phyloP scores from a whole-genome alignment of 1,140 invertebrate species.

The Pogonomyrmex californicus region DNA sequence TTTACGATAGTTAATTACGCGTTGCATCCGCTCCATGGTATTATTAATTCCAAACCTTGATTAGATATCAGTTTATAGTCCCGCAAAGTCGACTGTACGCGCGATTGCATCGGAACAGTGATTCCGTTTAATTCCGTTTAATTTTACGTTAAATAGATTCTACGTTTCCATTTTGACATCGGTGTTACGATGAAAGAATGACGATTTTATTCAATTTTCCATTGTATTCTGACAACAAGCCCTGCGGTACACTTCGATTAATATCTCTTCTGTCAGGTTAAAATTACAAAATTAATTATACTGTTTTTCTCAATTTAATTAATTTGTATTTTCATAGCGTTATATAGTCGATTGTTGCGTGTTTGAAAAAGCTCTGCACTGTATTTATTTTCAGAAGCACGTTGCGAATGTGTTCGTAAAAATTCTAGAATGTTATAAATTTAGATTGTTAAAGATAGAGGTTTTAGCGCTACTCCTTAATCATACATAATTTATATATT shows the following conservation, averaged over 20 bases:
- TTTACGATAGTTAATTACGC: conserved; percentile 29
- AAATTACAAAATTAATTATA: conserved; percentile 29
- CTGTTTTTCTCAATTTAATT: neutral
- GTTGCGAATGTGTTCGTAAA: neutral
- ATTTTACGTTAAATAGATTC: neutral
- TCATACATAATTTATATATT: no score
- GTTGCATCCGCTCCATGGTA: neutral
- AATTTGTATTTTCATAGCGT: neutral
- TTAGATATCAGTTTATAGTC: neutral
- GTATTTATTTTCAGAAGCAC: neutral
- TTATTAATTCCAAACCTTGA: conserved; percentile 24
- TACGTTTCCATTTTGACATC: neutral
- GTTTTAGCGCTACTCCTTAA: no score
- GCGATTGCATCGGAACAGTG: neutral
- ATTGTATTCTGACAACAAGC: neutral
- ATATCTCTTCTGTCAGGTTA: neutral
- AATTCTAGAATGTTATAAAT: neutral
- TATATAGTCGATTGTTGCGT: neutral
- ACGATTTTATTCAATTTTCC: neutral
- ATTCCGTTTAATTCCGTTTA: neutral
- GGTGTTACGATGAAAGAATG: neutral
- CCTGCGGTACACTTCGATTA: neutral
- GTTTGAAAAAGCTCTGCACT: neutral
- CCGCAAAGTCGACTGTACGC: neutral
- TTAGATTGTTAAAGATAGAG: no score